Evolutionary conservation across 2,113 vertebrate genomes (phyloP).

Genomic region (Mystacornis crossleyi): DNA sequence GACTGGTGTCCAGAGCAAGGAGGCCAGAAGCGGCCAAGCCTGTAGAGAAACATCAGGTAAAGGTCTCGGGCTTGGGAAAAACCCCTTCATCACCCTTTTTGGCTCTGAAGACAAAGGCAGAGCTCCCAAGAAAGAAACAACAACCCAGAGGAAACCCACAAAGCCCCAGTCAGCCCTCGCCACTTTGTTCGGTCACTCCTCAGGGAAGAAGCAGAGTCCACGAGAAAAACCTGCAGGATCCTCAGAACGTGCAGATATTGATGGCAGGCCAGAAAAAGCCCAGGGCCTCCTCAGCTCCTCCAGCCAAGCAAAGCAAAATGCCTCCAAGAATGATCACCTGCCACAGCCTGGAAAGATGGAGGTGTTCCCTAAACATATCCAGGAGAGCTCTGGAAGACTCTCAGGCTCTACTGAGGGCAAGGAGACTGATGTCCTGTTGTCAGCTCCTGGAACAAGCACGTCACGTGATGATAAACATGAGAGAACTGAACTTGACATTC

Average conservation of each 20-base stretch:
- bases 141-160: conserved; percentile 45
- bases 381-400: not conserved
- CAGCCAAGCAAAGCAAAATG: not conserved
- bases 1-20: not conserved
- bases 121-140: conserved; percentile 20
- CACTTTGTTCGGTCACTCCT: conserved; percentile 74
- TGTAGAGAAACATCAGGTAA: conserved; percentile 67
- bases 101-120: conserved; percentile 65
- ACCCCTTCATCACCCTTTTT: conserved; percentile 75
- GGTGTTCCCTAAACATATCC: not conserved
- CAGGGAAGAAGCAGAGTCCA: conserved; percentile 58
- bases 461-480: fast-evolving
- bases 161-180: conserved; percentile 73
- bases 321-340: not conserved
- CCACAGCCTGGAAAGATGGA: not conserved
- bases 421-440: not conserved
- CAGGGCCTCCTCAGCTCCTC: not conserved
- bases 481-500: not conserved
- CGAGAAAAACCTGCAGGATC: not conserved
- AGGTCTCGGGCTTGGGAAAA: conserved; percentile 61
- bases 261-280: not conserved
- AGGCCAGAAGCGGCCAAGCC: conserved; percentile 11
- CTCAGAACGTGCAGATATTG: not conserved
- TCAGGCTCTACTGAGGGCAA: not conserved
- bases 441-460: not conserved